Base-by-base conservation (phyloP, 2,888 invertebrate species). In the Archips crataeganus region DNA sequence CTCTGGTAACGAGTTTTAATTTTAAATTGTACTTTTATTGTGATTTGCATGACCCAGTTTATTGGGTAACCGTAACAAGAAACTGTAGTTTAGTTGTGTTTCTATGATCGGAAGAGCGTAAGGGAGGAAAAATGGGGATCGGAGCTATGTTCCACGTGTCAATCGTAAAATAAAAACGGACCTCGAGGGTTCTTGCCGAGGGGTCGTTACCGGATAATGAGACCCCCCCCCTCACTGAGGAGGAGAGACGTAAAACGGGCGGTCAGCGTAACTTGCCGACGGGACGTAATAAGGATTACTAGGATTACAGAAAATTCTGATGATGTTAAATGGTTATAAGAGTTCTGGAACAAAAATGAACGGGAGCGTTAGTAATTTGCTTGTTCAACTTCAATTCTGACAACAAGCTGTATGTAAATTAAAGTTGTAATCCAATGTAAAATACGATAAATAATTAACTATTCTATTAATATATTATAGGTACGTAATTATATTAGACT, bases 141-240 rank as follows among this genome's bases (percentile, higher is more conserved):
- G 47, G 63, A 69, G 76, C 75, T 73, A 77, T 77, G 59, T 60
- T 74, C 74, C 69, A 74, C 70, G 74, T 74, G 70, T 74, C 74
- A 65, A 65, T 74, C 74, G 74, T 74, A 73, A 69, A 73, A 73
- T 74, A 74, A 70, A 65, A 70, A 36, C 69, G 59, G 49, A 70
- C 69, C 65, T 51, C 69, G 42, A 60, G 60, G 74, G 74, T 49
- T 59, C 39, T 69, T 76, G 74, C 82, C 81, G 77, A 81, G 79
- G 82, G 79, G 83, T 79, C 81, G 85, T 85, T 84, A 82, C 82
- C 79, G 82, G 77, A 79, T 85, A 86, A 86, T 85, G 84, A 85
- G 85, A 75, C 77, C 81, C 80, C 82, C 77, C 81, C 80, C 82
- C 80, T 66, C 68, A 42, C 51, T 36, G 60, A 68, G 73, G 75